These are phyloP conservation scores for Nibea albiflora DNA, from an alignment of 2,113 vertebrate genomes.

Conservation along the genomic window DNA sequence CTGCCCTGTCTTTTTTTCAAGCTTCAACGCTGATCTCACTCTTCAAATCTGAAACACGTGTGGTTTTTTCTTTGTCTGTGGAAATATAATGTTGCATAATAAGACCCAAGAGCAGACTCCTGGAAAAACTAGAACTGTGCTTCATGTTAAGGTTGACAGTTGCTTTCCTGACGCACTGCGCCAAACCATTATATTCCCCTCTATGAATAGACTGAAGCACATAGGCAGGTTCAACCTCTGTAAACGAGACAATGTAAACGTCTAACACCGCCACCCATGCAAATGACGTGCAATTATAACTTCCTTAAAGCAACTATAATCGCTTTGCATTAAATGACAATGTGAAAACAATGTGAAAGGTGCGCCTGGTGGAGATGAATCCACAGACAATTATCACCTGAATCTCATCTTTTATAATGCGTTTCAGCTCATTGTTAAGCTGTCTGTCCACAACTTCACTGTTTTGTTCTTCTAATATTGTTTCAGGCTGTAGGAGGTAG, in stretches of 20 bases:
- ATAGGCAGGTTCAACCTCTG: background rate
- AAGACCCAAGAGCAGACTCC: too few relatives aligned
- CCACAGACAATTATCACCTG: too few relatives aligned
- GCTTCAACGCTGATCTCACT: too few relatives aligned
- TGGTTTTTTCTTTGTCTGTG: too few relatives aligned
- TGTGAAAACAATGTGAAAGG: background rate
- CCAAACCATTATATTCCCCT: too few relatives aligned
- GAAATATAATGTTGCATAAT: too few relatives aligned
- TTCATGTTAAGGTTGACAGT: too few relatives aligned
- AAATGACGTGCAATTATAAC: background rate
- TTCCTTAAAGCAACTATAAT: background rate
- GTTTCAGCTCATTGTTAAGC: background rate
- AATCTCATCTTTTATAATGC: background rate
- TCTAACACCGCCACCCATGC: background rate
- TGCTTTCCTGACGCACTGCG: too few relatives aligned
- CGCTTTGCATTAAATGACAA: background rate
- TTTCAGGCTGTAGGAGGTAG: background rate
- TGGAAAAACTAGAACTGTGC: too few relatives aligned
- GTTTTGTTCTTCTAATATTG: background rate
- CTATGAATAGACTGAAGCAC: background rate
- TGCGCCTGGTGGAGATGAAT: background rate
- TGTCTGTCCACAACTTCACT: background rate
- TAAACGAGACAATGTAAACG: too few relatives aligned
- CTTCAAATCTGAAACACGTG: too few relatives aligned
- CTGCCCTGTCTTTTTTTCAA: too few relatives aligned